Percentiles rank a stretch among this genome's conserved stretches.
Evolutionary conservation across 2,113 vertebrate species (phyloP).

Genomic region (Cettia cetti): DNA sequence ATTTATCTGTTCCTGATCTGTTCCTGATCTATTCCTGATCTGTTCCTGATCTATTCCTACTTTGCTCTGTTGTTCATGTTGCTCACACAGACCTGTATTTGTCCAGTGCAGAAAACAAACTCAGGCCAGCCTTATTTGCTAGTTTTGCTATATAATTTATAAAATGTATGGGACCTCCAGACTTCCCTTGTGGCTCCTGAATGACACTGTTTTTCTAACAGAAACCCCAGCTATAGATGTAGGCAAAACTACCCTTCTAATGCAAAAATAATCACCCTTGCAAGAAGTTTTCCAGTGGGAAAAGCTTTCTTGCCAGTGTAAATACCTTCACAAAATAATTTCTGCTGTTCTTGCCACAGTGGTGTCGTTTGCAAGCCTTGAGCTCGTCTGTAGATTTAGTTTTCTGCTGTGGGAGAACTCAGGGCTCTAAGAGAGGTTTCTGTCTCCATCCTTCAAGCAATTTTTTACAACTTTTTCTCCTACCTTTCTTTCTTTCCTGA

Average conservation of each 20-base stretch:
- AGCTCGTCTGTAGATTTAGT: neutral
- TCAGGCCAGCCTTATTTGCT: neutral
- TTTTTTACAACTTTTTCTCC: neutral
- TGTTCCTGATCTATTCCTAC: neutral
- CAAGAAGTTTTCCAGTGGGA: neutral
- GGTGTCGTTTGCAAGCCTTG: neutral
- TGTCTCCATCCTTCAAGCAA: neutral
- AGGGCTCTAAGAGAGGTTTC: neutral
- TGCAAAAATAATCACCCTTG: neutral
- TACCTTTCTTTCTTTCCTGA: neutral
- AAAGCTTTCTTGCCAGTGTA: neutral
- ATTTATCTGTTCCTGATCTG: too few species aligned
- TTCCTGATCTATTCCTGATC: neutral
- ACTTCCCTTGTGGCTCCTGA: neutral
- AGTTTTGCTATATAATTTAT: neutral
- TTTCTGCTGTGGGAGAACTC: neutral
- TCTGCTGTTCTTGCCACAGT: neutral
- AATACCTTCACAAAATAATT: neutral
- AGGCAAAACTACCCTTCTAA: neutral
- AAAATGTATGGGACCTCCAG: neutral
- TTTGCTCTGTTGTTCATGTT: neutral
- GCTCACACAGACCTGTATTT: neutral
- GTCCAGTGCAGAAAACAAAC: neutral
- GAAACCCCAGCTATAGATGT: neutral
- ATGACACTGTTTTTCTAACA: neutral